Evolutionary conservation across 2,113 vertebrate genomes (phyloP), one percentile per base, ranked within the genome.

Genomic region (Fulmarus glacialis): DNA sequence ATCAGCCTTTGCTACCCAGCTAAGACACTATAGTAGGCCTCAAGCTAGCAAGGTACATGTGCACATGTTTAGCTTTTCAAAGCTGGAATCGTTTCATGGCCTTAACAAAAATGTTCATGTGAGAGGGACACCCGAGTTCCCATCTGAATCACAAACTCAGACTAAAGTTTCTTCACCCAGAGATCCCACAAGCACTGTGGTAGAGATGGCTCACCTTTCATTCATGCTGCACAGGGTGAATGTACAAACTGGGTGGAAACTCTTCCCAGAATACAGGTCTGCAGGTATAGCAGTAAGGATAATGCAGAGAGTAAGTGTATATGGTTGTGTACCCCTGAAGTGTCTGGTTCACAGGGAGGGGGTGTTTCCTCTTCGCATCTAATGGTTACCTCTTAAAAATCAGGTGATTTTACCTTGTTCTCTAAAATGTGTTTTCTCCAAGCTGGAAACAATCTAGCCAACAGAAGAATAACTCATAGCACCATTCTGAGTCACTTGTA

Each of bases 401-500:
- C 11, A 18, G 3, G 11, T 22, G 16, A 73, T 71, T 71, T 42
- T 66, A 45, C 15, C 12, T 30, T 66, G 34, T 66, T 70, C 34
- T 60, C 53, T 40, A 82, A 64, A 87, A 55, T 21, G 4, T 13
- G 13, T 24, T 77, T 87, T 26, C 38, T 90, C 29, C 63, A 53
- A 45, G 27, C 48, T 67, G n/a, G 22, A 72, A 64, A 73, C 27
- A 53, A 59, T 30, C 34, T 27, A 53, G 47, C 34, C 70, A 79
- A 71, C 15, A 74, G 32, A 71, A 84, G 22, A 93, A 56, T 26
- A 82, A 66, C 40, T 52, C 27, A 30, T 1, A 68, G 53, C n/a
- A 55, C 19, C 0, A 0, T 56, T 82, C 47, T 52, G 23, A 56
- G 27, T 40, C 14, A 7, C 20, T 27, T 63, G 22, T 58, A 34